A percentile compares a stretch with the other conserved stretches of the same genome.
These are phyloP conservation scores for Scopus umbretta DNA, from an alignment of 2,113 vertebrate genomes.

Conservation along the genomic window DNA sequence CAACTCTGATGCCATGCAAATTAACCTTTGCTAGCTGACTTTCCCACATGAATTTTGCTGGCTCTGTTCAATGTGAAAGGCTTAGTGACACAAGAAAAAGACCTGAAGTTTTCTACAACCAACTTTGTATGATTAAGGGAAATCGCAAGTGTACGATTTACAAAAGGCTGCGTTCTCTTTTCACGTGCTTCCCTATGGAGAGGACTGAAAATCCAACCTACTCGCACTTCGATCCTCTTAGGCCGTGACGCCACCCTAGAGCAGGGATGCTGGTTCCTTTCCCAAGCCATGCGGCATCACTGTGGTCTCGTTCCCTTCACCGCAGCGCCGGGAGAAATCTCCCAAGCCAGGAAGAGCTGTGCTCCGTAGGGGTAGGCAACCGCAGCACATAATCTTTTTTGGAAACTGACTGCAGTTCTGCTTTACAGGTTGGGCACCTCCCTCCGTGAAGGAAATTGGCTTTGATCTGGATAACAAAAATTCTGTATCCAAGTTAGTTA, in stretches of 20 bases:
- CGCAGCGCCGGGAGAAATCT: rapidly evolving
- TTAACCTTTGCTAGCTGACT: background rate
- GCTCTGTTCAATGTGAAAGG: background rate
- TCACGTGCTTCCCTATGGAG: background rate
- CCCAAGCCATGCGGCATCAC: background rate
- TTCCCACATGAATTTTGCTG: background rate
- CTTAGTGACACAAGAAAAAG: background rate
- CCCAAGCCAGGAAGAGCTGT: background rate
- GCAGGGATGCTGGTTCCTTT: background rate
- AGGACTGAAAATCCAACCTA: background rate
- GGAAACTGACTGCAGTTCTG: background rate
- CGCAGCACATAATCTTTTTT: rapidly evolving
- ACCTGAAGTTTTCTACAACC: background rate
- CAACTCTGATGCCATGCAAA: background rate
- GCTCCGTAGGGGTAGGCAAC: background rate
- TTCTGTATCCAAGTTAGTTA: background rate
- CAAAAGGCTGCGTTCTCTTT: background rate
- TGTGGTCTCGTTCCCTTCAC: background rate
- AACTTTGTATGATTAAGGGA: background rate
- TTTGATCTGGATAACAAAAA: background rate
- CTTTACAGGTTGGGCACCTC: background rate
- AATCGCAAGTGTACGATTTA: background rate
- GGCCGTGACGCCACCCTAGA: too few species aligned
- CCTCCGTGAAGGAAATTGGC: background rate
- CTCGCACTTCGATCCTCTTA: rapidly evolving